These are phyloP conservation scores for Plutomurus gul DNA, from an alignment of 1,140 invertebrate genomes.

Conservation along the genomic window DNA sequence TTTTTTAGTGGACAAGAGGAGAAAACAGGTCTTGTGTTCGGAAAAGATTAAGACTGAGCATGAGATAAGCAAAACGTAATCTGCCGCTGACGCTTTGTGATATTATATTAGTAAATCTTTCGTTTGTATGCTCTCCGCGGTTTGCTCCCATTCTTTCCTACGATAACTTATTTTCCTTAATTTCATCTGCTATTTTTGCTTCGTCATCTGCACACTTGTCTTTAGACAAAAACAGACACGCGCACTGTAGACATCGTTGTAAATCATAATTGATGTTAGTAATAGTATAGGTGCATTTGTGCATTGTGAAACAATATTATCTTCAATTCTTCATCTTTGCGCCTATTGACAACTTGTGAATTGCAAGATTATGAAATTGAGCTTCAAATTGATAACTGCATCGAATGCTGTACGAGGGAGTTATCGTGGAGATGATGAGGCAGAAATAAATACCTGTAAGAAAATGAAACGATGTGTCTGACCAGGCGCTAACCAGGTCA, in stretches of 20 bases:
- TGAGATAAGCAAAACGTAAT: constrained; percentile 22
- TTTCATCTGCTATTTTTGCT: not conserved
- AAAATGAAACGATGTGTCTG: constrained; percentile 6
- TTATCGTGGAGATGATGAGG: not conserved
- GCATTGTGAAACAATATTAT: no score
- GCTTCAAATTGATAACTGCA: no score
- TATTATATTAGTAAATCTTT: constrained; percentile 3
- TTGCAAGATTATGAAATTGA: no score
- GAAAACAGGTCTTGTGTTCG: constrained; percentile 23
- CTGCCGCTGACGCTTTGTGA: constrained; percentile 19
- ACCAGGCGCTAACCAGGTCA: constrained; percentile 40
- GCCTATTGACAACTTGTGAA: no score
- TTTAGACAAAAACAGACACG: not conserved
- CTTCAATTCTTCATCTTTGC: no score
- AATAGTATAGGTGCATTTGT: no score
- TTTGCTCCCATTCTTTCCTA: no score
- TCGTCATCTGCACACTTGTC: not conserved
- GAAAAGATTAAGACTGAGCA: constrained; percentile 21
- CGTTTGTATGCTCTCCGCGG: no score
- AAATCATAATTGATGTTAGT: constrained; percentile 14
- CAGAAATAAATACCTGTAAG: not conserved
- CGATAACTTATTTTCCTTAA: constrained; percentile 4
- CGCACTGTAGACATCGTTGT: not conserved
- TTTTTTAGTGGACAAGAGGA: constrained; percentile 3
- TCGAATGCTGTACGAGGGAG: no score